Conservation (phyloP, 2,888 invertebrate genomes). For the Callosobruchus maculatus region DNA sequence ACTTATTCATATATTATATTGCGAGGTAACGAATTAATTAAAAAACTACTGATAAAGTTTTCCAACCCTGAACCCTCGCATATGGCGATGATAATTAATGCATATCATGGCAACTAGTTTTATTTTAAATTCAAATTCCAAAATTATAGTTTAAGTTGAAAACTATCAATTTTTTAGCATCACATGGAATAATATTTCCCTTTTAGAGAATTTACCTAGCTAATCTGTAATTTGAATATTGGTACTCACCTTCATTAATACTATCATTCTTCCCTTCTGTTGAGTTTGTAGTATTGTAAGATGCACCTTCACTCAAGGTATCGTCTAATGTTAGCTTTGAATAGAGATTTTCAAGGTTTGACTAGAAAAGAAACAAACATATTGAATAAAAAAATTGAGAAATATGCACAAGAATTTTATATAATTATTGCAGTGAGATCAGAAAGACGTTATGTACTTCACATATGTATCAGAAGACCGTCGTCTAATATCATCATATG, state of each 20-base stretch:
- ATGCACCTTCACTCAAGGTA: background rate
- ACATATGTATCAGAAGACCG: constrained; percentile 39
- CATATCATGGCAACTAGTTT: too few relatives aligned
- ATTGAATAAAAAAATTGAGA: background rate
- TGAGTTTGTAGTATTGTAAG: background rate
- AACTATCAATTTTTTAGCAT: too few relatives aligned
- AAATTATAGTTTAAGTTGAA: too few relatives aligned
- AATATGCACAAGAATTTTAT: background rate
- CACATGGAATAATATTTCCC: too few relatives aligned
- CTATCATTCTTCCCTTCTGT: background rate
- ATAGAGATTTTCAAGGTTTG: constrained; percentile 24
- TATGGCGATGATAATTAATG: background rate
- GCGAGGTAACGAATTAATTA: constrained; percentile 21
- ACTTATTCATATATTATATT: constrained; percentile 9
- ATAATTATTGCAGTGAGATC: constrained; percentile 7
- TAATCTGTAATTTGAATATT: background rate
- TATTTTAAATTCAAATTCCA: too few relatives aligned
- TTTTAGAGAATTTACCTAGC: too few relatives aligned
- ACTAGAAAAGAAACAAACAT: constrained; percentile 24
- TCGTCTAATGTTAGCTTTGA: background rate
- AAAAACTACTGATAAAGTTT: constrained; percentile 14
- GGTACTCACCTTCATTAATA: background rate
- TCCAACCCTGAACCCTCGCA: constrained; percentile 22
- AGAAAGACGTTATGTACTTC: constrained; percentile 29
- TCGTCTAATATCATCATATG: constrained; percentile 36